Conservation (phyloP, 2,797 vertebrate genomes). For the Xenentodon cancila region DNA sequence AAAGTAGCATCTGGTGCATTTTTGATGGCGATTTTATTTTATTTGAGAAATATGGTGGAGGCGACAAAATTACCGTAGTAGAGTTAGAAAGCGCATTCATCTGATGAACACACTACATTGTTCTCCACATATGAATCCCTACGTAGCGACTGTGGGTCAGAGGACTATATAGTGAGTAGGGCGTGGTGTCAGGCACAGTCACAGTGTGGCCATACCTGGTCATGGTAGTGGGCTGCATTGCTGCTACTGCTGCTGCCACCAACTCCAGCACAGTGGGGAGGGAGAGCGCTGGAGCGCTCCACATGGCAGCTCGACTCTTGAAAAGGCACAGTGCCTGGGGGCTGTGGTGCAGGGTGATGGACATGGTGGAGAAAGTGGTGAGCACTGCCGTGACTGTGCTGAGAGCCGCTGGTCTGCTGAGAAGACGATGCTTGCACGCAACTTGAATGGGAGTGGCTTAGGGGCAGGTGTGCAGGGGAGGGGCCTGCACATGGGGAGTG, state of each 20-base stretch:
- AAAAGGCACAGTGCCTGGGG: slow-evolving; percentile 88
- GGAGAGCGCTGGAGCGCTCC: slow-evolving; percentile 90
- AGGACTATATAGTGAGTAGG: not conserved
- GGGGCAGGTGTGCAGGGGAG: slow-evolving; percentile 87
- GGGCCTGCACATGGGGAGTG: slow-evolving; percentile 95
- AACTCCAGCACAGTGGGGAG: slow-evolving; percentile 87
- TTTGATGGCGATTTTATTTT: too few species aligned
- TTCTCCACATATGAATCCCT: too few species aligned
- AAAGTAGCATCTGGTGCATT: too few species aligned
- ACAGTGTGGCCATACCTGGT: slow-evolving; percentile 86
- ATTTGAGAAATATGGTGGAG: too few species aligned
- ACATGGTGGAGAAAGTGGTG: slow-evolving; percentile 94
- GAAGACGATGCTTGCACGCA: slow-evolving; percentile 90
- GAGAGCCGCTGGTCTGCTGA: slow-evolving; percentile 78
- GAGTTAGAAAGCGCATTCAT: too few species aligned
- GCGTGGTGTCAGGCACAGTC: too few species aligned
- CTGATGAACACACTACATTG: too few species aligned
- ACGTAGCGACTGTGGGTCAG: too few species aligned
- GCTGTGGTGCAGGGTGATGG: slow-evolving; percentile 87
- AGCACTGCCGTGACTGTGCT: slow-evolving; percentile 84
- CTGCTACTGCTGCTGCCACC: slow-evolving; percentile 74
- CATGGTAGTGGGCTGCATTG: slow-evolving; percentile 86
- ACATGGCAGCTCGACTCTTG: slow-evolving; percentile 90
- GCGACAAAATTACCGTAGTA: too few species aligned
- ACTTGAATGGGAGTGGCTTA: slow-evolving; percentile 90